These are phyloP conservation scores for Blomia tropicalis DNA, from an alignment of 2,888 invertebrate genomes.

Conservation along the genomic window DNA sequence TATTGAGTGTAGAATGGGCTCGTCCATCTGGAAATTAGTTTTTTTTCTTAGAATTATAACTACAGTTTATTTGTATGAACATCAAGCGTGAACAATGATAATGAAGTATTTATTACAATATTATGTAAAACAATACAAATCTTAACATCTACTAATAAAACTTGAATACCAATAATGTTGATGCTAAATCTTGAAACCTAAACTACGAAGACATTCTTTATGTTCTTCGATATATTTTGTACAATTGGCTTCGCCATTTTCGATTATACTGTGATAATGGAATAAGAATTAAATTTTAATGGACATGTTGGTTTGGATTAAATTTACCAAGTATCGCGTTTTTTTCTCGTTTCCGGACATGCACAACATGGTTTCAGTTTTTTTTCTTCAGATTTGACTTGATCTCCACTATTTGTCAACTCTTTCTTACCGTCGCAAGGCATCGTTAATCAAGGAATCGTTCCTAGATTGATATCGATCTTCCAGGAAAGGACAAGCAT, in stretches of 20 bases:
- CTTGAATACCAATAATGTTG: too few relatives aligned
- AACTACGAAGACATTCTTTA: slow-evolving; percentile 82
- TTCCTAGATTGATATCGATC: too few relatives aligned
- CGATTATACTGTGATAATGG: slow-evolving; percentile 57
- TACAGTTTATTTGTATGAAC: background rate
- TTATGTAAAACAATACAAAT: background rate
- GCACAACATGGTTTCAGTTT: slow-evolving; percentile 90
- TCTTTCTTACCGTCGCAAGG: slow-evolving; percentile 7
- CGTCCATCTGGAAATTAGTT: slow-evolving; percentile 40
- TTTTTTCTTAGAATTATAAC: background rate
- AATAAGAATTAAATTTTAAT: slow-evolving; percentile 14
- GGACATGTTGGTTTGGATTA: slow-evolving; percentile 20
- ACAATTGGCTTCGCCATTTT: slow-evolving; percentile 81
- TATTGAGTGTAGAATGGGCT: slow-evolving; percentile 96
- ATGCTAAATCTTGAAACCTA: slow-evolving; percentile 84
- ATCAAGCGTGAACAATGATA: background rate
- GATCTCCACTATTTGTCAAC: background rate
- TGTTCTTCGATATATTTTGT: slow-evolving; percentile 79
- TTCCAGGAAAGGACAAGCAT: too few relatives aligned
- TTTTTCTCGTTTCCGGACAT: slow-evolving; percentile 84
- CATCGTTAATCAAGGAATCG: too few relatives aligned
- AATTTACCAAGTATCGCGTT: slow-evolving; percentile 70
- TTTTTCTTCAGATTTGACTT: slow-evolving; percentile 42
- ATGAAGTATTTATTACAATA: background rate
- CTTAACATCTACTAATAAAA: too few relatives aligned